Percentiles rank a stretch among this genome's conserved stretches.
phyloP scores from a whole-genome alignment of 2,888 invertebrate species.

The Habrosyne pyritoides region DNA sequence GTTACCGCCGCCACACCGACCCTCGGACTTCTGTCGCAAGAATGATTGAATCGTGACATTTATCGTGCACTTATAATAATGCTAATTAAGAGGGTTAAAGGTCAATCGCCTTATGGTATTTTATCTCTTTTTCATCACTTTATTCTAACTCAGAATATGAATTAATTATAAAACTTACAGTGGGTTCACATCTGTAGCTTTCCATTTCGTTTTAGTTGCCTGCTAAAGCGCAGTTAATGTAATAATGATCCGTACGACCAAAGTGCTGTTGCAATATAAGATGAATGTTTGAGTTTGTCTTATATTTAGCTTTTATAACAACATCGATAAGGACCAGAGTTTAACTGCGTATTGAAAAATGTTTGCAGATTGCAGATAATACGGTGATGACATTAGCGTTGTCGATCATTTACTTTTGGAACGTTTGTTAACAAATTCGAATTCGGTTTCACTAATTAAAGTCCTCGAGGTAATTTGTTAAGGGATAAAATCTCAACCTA shows the following conservation, averaged over 20 bases:
- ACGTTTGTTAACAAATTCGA: not conserved
- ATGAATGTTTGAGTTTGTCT: not conserved
- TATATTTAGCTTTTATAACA: not conserved
- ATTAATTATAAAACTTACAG: conserved; percentile 35
- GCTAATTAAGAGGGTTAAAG: conserved; percentile 41
- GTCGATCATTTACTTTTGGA: not conserved
- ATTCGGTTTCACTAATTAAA: no score
- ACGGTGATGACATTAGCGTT: not conserved
- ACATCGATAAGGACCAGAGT: not conserved
- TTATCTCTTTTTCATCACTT: not conserved
- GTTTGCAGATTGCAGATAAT: not conserved
- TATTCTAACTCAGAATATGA: not conserved
- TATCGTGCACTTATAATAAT: conserved; percentile 27
- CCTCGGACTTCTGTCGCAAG: conserved; percentile 25
- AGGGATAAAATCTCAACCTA: no score
- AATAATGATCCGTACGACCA: not conserved
- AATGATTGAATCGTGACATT: conserved; percentile 29
- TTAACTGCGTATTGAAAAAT: not conserved
- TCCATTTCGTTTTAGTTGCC: conserved; percentile 42
- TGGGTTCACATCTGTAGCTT: conserved; percentile 44
- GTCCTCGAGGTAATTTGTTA: no score
- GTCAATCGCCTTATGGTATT: conserved; percentile 31
- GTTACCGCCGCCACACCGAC: conserved; percentile 17
- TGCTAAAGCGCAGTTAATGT: not conserved
- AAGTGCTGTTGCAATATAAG: not conserved